Evolutionary conservation across 1,140 invertebrate genomes (phyloP), one percentile per base, ranked within the genome.

Genomic region (Drosophila kikkawai): DNA sequence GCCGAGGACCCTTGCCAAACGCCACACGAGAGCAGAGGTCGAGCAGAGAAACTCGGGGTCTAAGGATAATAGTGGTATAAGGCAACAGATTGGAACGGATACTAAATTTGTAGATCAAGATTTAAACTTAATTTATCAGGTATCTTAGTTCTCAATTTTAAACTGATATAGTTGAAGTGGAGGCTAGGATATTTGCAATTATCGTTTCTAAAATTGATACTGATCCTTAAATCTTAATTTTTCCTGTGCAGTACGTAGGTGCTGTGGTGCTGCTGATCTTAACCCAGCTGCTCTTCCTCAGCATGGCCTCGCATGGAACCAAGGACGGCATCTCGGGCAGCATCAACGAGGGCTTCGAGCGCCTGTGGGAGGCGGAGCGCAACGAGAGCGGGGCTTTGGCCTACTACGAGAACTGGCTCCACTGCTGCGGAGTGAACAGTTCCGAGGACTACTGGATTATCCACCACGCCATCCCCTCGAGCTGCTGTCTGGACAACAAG

Each of bases 341-440:
- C 66, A 88, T 92, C 7, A 80, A 91, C 37, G 74, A 84, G 11
- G 91, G 91, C 17, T 92, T 92, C 22, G 91, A 92, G 3, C 57
- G 68, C 13, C 57, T 92, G 13, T 92, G 91, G 91, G 73, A 90
- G 12, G 50, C 51, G 6, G 91, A 92, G n/a, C 53, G 71, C 11
- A 86, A 90, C 13, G 53, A 75, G 42, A 71, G 79, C 0, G 91
- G 91, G 4, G 84, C 91, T 12, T 53, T 92, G 57, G 78, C 68
- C 13, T 91, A 83, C 63, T 92, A 92, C 41, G 91, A 92, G 61
- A 75, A 69, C 45, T 92, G 91, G 91, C 32, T 92, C 15, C 84
- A 92, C 7, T 92, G 91, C 41, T 92, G 91, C 63, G 91, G 91
- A 5, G 87, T 92, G 0, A 90, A 92, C 51, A 80, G 66, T n/a